Conservation (phyloP, 2,113 vertebrate species). For the Sarotherodon lohbergeri region DNA sequence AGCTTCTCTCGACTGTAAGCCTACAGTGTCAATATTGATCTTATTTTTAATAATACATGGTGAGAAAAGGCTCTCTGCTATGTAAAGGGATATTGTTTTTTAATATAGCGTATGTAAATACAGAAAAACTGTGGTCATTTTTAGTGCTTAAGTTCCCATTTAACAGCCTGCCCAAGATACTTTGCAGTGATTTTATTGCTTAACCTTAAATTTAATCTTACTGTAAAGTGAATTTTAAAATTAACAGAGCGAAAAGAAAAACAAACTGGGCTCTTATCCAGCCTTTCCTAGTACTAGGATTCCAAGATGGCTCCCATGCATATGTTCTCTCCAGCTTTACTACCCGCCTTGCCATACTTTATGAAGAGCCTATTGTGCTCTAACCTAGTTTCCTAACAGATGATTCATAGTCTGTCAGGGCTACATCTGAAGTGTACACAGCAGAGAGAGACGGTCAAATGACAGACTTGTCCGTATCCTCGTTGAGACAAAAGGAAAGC, state of each 20-base stretch:
- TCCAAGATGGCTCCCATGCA: conserved; percentile 33
- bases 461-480: conserved; percentile 52
- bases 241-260: background rate
- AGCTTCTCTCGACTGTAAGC: conserved; percentile 14
- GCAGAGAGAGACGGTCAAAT: conserved; percentile 56
- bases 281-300: background rate
- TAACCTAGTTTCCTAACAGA: conserved; percentile 64
- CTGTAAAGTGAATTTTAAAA: background rate
- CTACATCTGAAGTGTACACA: conserved; percentile 54
- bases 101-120: background rate
- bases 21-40: conserved; percentile 55
- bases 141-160: background rate
- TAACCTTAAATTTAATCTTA: background rate
- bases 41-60: conserved; percentile 47
- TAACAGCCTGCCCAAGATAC: background rate
- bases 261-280: background rate
- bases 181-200: background rate
- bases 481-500: conserved; percentile 63
- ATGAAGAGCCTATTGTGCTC: conserved; percentile 65
- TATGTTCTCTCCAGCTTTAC: conserved; percentile 14
- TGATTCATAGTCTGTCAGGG: conserved; percentile 63
- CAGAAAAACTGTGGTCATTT: background rate
- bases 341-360: conserved; percentile 18
- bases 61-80: background rate
- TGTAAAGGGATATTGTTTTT: background rate